Conservation (phyloP, 2,797 vertebrate genomes). For the Thamnophis elegans region DNA sequence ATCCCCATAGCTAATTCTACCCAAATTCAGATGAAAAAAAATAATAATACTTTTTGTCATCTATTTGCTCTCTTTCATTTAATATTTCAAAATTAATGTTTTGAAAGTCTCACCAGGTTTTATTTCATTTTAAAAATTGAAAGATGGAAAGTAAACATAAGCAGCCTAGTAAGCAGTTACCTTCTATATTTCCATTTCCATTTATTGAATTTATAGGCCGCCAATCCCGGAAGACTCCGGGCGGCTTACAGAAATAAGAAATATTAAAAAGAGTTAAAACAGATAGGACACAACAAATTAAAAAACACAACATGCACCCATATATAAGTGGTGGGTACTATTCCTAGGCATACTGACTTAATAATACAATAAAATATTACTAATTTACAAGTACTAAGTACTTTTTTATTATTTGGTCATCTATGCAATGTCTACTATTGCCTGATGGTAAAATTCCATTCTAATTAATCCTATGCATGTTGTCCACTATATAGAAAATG, state of each 20-base stretch:
- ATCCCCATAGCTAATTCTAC: background rate
- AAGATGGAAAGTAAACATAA: background rate
- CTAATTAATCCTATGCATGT: rapidly evolving
- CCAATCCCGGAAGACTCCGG: too few relatives aligned
- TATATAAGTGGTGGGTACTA: background rate
- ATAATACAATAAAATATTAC: background rate
- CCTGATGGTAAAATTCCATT: background rate
- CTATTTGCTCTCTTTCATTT: background rate
- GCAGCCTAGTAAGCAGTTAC: background rate
- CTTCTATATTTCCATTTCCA: too few relatives aligned
- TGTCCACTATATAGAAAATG: background rate
- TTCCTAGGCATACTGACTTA: background rate
- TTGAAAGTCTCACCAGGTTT: background rate
- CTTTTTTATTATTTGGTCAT: background rate
- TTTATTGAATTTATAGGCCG: too few relatives aligned
- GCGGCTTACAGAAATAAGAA: too few relatives aligned
- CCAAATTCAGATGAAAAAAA: background rate
- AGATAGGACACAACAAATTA: too few relatives aligned
- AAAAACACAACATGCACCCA: too few relatives aligned
- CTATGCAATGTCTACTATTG: rapidly evolving
- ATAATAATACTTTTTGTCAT: background rate
- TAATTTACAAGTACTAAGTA: too few relatives aligned
- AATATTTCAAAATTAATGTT: background rate
- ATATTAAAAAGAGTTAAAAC: too few relatives aligned
- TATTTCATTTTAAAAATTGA: background rate